Evolutionary conservation across 2,888 invertebrate species (phyloP).

Genomic region (Temnothorax unifasciatus): DNA sequence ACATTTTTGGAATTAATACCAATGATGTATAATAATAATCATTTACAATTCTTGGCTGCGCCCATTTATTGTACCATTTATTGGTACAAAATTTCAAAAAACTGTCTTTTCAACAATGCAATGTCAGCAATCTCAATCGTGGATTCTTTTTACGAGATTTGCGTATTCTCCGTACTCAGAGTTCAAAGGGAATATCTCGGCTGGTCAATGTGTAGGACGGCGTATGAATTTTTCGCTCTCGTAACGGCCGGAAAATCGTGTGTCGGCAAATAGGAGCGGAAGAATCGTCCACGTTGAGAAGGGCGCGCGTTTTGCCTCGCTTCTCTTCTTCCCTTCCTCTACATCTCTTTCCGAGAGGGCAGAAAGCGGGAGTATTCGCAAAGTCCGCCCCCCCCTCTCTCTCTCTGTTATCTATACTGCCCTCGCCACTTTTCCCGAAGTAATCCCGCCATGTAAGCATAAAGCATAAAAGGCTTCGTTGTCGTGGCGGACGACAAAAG

Average conservation of each 20-base stretch:
- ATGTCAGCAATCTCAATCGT: background rate
- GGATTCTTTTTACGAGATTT: conserved; percentile 8
- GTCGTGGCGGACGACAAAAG: conserved; percentile 45
- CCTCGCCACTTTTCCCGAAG: conserved; percentile 29
- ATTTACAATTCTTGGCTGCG: background rate
- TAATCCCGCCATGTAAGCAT: conserved; percentile 71
- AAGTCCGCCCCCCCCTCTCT: background rate
- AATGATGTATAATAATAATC: background rate
- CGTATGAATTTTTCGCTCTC: conserved; percentile 32
- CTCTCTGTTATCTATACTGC: conserved; percentile 8
- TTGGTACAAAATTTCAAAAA: background rate
- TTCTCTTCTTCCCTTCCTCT: background rate
- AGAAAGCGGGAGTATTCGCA: background rate
- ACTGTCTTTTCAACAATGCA: background rate
- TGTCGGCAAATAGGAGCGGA: conserved; percentile 32
- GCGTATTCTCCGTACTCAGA: background rate
- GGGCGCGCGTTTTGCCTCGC: background rate
- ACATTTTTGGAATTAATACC: conserved; percentile 2
- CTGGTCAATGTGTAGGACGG: conserved; percentile 36
- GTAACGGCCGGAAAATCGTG: conserved; percentile 32
- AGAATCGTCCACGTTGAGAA: conserved; percentile 7
- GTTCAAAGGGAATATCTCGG: conserved; percentile 46
- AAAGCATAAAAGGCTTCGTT: conserved; percentile 67
- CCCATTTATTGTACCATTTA: conserved; percentile 8
- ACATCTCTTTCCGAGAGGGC: background rate